Base-by-base conservation (phyloP, 2,797 vertebrate species). In the Crenichthys baileyi region DNA sequence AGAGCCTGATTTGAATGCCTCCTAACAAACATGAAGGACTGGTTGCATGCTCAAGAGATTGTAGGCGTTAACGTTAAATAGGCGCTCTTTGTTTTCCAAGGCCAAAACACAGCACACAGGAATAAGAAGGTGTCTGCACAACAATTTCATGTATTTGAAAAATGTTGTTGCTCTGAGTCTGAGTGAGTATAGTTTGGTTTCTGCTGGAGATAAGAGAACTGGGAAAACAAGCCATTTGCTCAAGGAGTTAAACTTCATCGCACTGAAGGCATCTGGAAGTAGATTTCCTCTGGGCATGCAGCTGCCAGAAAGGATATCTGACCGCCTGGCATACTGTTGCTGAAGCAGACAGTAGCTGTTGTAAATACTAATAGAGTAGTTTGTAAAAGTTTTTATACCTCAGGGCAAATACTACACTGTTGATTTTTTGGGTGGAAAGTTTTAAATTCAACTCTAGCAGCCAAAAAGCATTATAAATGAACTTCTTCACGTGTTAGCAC, bases 181-280 rank as follows among this genome's bases (percentile, higher is more conserved):
- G 46, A 79, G 56, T 16, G 20, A 0, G 26, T 13, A 9, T 3
- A 22, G 56, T 11, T 20, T n/a, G 83, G 79, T 50, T 72, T 65
- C 51, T 13, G 1, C 55, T 44, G 65, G 75, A 70, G 71, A 75
- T 61, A 81, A 36, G 67, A 60, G 55, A 72, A 39, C 36, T 31
- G 7, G 70, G 61, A 46, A 58, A 86, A 80, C n/a, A 63, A 50
- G 24, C 36, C 70, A 74, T 72, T 76, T 75, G 65, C 36, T 79
- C 0, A 0, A 26, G 55, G 79, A 50, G 81, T 76, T 81, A 18
- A 73, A 68, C 56, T 76, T 29, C 3, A 15, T 44, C 73, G 76
- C 67, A 31, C 73, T 39, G 75, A 39, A 82, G 75, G 80, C 74
- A 86, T 83, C 88, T 87, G 80, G 82, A 75, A 80, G 55, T 75